Conservation (phyloP, 2,888 invertebrate genomes). For the Athripsodes cinereus region DNA sequence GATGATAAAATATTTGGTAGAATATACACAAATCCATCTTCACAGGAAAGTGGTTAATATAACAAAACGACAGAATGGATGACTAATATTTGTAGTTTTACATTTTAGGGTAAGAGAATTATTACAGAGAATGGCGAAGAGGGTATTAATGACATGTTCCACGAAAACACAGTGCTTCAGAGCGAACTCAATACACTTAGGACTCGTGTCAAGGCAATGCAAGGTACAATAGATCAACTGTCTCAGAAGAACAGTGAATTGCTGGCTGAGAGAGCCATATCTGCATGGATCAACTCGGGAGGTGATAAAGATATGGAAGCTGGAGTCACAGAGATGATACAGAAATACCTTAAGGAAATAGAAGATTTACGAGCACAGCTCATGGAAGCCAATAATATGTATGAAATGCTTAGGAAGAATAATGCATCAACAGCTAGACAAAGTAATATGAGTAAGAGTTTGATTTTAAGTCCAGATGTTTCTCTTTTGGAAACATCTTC, state of each 20-base stretch:
- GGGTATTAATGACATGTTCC: conserved; percentile 87
- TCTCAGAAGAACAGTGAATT: conserved; percentile 78
- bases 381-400: conserved; percentile 78
- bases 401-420: conserved; percentile 62
- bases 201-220: conserved; percentile 87
- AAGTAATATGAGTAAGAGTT: conserved; percentile 30
- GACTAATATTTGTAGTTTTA: neutral
- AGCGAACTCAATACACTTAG: conserved; percentile 83
- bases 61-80: too few species aligned
- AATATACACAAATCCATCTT: too few species aligned
- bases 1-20: too few species aligned
- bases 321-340: conserved; percentile 61
- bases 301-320: conserved; percentile 36
- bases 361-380: conserved; percentile 85
- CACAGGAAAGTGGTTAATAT: too few species aligned
- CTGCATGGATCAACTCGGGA: conserved; percentile 46
- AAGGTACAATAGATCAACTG: conserved; percentile 85
- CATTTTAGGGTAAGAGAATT: conserved; percentile 72
- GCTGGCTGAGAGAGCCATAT: conserved; percentile 69
- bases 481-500: conserved; percentile 40
- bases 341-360: conserved; percentile 84
- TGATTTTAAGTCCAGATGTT: conserved; percentile 34
- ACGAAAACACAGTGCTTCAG: conserved; percentile 90
- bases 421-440: conserved; percentile 31
- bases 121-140: conserved; percentile 83